These are phyloP conservation scores for Rhagophthalmus giganteus DNA, from an alignment of 2,888 invertebrate genomes.

Conservation along the genomic window DNA sequence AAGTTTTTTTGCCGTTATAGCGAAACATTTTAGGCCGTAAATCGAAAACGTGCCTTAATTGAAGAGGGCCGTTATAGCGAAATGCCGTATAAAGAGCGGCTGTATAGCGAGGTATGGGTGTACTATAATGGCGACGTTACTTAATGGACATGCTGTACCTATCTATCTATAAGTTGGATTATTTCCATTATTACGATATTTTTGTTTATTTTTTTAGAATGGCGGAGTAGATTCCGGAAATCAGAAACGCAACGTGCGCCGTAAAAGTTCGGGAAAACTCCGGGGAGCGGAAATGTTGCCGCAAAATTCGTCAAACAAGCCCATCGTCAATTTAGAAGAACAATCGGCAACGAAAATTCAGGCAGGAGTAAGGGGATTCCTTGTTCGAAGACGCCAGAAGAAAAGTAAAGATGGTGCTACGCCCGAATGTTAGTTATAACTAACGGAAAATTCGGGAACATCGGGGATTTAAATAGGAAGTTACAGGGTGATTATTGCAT, in stretches of 20 bases:
- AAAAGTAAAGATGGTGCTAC: conserved; percentile 35
- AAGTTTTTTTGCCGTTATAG: too few relatives aligned
- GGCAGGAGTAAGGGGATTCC: conserved; percentile 60
- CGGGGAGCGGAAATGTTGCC: conserved; percentile 18
- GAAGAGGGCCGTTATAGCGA: too few relatives aligned
- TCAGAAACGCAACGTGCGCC: conserved; percentile 40
- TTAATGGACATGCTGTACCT: too few relatives aligned
- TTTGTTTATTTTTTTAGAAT: conserved; percentile 40
- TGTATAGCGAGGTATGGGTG: too few relatives aligned
- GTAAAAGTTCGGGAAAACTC: conserved; percentile 43
- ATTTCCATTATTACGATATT: too few relatives aligned
- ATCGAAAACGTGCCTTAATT: too few relatives aligned
- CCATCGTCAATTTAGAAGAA: conserved; percentile 45
- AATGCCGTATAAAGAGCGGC: too few relatives aligned
- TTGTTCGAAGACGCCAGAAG: conserved; percentile 58
- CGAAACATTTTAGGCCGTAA: too few relatives aligned
- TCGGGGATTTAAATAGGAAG: background rate
- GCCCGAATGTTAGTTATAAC: background rate
- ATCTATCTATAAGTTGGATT: too few relatives aligned
- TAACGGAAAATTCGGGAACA: background rate
- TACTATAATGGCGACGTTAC: too few relatives aligned
- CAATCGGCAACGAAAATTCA: conserved; percentile 61
- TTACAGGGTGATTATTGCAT: too few relatives aligned
- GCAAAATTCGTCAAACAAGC: conserved; percentile 19
- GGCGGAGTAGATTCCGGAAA: conserved; percentile 38